Base-by-base conservation (phyloP, 2,113 vertebrate genomes). In the Mustelus asterias region DNA sequence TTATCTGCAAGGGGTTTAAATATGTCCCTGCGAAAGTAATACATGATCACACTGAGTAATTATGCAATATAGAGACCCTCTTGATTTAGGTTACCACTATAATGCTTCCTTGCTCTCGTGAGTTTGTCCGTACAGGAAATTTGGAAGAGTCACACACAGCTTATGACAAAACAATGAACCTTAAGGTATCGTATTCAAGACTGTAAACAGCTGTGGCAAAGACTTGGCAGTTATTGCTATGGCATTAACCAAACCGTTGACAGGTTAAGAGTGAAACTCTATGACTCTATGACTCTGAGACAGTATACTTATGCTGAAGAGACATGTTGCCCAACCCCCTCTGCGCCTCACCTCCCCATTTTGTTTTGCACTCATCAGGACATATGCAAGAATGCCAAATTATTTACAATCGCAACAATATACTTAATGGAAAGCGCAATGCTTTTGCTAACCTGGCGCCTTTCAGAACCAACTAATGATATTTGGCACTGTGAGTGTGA, bases 401-500 rank as follows among this genome's bases (percentile, higher is more conserved):
- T 76, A n/a, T 29, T 33, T n/a, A 76, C 33, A 11, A 76, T 76
- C 10, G 33, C 11, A 33, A 76, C 72, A 76, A 33, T 76, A 13
- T 33, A 76, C 72, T 90, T 60, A 33, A 93, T 67, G 89, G 60
- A 67, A 93, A 37, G 18, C n/a, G 18, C 33, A 67, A 63, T 8
- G 14, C 89, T 10, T 93, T 63, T 93, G 60, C 33, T 20, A 67
- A 93, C 33, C 89, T 93, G 89, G 89, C 89, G 60, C 89, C 89
- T 10, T 93, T n/a, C 60, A 37, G 89, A 65, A 93, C 60, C 89
- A 93, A 14, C 4, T 93, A 93, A 93, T 93, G 89, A 93, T 67
- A 93, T 22, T 93, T 93, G 89, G 89, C 89, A 22, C 33, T 20
- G 89, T 37, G 63, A 93, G 63, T 93, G 63, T 93, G 60, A 93